Conservation (phyloP, 2,797 vertebrate genomes). For the Arrhamphus sclerolepis region DNA sequence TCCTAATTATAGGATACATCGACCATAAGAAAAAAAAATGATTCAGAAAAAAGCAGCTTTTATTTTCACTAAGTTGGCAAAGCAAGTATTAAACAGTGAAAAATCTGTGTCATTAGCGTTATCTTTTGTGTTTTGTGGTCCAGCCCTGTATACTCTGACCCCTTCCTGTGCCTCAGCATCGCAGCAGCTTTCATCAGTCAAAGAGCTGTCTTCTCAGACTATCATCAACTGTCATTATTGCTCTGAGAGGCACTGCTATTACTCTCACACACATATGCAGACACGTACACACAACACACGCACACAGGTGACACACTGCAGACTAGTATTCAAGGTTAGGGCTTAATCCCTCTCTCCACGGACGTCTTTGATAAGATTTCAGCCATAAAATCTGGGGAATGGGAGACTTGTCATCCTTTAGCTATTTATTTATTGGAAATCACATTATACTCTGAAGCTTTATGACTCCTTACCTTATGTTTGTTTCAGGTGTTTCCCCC, state of each 20-base stretch:
- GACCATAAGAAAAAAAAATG: too few relatives aligned
- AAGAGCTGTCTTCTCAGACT: conserved; percentile 58
- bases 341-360: conserved; percentile 27
- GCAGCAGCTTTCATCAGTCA: conserved; percentile 68
- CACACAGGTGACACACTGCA: conserved; percentile 45
- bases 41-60: neutral
- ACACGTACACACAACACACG: conserved; percentile 37
- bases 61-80: conserved; percentile 9
- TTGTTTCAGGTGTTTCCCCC: conserved; percentile 31
- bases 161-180: conserved; percentile 36
- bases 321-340: conserved; percentile 56
- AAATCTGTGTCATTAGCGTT: conserved; percentile 49
- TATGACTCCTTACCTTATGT: conserved; percentile 24
- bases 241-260: conserved; percentile 60
- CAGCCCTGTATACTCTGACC: conserved; percentile 49
- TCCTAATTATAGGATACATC: too few relatives aligned
- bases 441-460: conserved; percentile 19
- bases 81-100: conserved; percentile 55
- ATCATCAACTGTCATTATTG: conserved; percentile 74
- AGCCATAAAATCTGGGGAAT: conserved; percentile 14
- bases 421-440: conserved; percentile 15
- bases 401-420: conserved; percentile 9
- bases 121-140: conserved; percentile 41
- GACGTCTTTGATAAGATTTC: conserved; percentile 41
- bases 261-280: conserved; percentile 49